Conservation (phyloP, 2,797 vertebrate species). For the Pangasius macronema region DNA sequence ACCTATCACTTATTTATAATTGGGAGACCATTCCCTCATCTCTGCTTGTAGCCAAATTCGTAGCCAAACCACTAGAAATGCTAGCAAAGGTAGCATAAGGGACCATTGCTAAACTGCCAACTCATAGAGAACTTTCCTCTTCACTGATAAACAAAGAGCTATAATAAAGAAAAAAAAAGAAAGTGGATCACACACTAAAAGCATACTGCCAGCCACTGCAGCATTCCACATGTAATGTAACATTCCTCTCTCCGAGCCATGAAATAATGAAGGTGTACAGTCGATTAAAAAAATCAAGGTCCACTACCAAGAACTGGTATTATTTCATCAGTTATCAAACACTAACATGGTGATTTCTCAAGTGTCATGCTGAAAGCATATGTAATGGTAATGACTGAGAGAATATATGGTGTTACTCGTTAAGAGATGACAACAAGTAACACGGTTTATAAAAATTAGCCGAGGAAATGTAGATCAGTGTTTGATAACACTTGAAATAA, state of each 20-base stretch:
- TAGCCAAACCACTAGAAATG: conserved; percentile 72
- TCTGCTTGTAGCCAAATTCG: conserved; percentile 71
- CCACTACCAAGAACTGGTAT: neutral
- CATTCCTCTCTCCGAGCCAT: conserved; percentile 45
- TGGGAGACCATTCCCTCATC: conserved; percentile 70
- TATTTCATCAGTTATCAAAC: conserved; percentile 16
- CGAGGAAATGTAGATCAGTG: neutral
- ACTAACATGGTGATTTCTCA: neutral
- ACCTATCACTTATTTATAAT: conserved; percentile 10
- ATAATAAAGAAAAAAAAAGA: conserved; percentile 17
- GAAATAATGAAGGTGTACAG: neutral
- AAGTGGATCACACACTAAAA: neutral
- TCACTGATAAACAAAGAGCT: conserved; percentile 30
- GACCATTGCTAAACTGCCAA: conserved; percentile 63
- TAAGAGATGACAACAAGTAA: neutral
- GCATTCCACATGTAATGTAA: conserved; percentile 41
- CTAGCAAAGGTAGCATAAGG: conserved; percentile 64
- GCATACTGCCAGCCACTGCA: conserved; percentile 53
- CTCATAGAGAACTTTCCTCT: conserved; percentile 26
- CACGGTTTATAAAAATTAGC: neutral
- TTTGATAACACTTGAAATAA: conserved; percentile 8
- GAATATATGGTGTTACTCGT: neutral
- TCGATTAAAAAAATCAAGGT: neutral
- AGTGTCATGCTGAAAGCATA: neutral
- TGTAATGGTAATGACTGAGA: neutral